Base-by-base conservation (phyloP, 2,113 vertebrate genomes). In the Pachyramphus minor region DNA sequence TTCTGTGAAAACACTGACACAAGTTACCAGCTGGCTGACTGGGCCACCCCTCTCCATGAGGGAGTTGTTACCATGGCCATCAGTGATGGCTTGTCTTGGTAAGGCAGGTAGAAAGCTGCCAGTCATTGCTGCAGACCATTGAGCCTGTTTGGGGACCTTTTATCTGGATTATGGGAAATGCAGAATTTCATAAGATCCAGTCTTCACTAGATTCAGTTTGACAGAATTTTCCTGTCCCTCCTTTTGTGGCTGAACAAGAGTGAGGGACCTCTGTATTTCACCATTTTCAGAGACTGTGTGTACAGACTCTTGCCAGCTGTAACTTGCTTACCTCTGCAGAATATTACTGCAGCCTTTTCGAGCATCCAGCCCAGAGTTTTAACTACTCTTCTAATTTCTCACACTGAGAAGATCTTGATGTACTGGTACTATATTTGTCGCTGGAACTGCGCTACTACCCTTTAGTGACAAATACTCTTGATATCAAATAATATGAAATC, bases 41-140 rank as follows among this genome's bases (percentile, higher is more conserved):
- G 41, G 28, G 30, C 62, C n/a, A 53, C 22, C 60, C 45, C 3
- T 4, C 41, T 44, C 44, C 0, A 0, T 8, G 35, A 7, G 27
- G 16, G 11, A 3, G 11, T 16, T 72, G 62, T 80, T 31, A 47
- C 35, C 7, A 0, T 0, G 18, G 67, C 72, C 72, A 16, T 64
- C 47, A 60, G 56, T 11, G 35, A 3, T 41, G 2, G 5, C 11
- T 71, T 56, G 31, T 12, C 47, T 35, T 72, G 42, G 14, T 21
- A n/a, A 78, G 71, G 23, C 50, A 45, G 52, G 27, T 12, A 33
- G 75, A 49, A 45, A 72, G 56, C 72, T 83, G 39, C 35, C 28
- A 33, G 44, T 47, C 15, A 0, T 27, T 82, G 58, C 67, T 76
- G 44, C 45, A 62, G 17, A 25, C 9, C 85, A 27, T 2, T 58